Evolutionary conservation across 2,888 invertebrate genomes (phyloP), one percentile per base, ranked within the genome.

Genomic region (Drosophila subsilvestris): DNA sequence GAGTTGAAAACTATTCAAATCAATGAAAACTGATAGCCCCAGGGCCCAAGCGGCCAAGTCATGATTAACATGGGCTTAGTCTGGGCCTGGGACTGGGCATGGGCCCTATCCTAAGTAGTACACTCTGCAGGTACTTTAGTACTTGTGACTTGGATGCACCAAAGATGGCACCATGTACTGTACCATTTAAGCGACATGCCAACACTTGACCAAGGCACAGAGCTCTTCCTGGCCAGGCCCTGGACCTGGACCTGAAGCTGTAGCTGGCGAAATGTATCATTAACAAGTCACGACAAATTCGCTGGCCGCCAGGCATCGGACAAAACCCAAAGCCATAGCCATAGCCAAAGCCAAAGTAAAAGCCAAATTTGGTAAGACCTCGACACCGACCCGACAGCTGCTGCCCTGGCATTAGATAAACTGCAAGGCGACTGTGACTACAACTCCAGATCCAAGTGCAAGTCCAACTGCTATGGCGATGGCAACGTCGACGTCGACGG

Each of bases 211-310:
- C 79, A 86, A 37, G 37, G n/a, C 37, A 14, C n/a, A 37, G n/a
- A n/a, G 37, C 37, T 14, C 37, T 37, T 37, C 37, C 71, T 75
- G 72, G 59, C 78, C 55, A 43, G 20, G 42, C 73, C 59, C 20
- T 12, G 55, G 74, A 56, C 29, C 32, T 43, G 14, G 67, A 56
- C 59, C 68, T 27, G 9, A 0, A 7, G 32, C 14, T 37, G 12
- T 4, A 32, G 12, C 12, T 37, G 48, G 68, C 75, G 53, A 73
- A 82, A 85, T 85, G 86, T 88, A 86, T 90, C 90, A 90, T 90
- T 90, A 90, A 89, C 90, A 88, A 90, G 89, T 90, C 89, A 90
- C 89, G 89, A 90, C 89, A 90, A 90, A 90, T 90, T 90, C 89
- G 79, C 84, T 70, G 56, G 44, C 49, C 10, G 65, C 37, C 17